Conservation (phyloP, 2,888 invertebrate species). For the Electrophaes corylata region DNA sequence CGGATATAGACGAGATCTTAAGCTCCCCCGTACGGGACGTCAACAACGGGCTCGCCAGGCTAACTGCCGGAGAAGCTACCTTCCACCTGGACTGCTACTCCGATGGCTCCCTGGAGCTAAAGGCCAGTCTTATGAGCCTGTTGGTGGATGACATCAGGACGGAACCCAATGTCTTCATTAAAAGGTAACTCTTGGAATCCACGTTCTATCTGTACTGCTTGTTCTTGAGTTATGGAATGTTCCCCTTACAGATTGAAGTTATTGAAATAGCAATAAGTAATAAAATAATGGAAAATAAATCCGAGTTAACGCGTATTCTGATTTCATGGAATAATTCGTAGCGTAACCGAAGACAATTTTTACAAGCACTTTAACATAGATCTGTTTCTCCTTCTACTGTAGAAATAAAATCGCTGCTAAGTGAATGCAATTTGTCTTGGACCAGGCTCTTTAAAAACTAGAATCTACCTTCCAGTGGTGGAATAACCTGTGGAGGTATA, state of each 20-base stretch:
- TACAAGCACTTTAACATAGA: no score
- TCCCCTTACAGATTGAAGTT: no score
- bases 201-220: neutral
- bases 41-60: slow-evolving; percentile 88
- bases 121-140: slow-evolving; percentile 88
- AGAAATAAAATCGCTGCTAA: no score
- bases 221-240: neutral
- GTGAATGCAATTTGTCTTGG: no score
- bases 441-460: no score
- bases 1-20: slow-evolving; percentile 89
- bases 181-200: slow-evolving; percentile 75
- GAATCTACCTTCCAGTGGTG: no score
- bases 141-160: slow-evolving; percentile 89
- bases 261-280: no score
- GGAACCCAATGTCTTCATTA: slow-evolving; percentile 84
- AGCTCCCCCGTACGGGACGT: slow-evolving; percentile 90
- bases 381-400: no score
- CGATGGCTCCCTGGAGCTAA: slow-evolving; percentile 88
- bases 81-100: slow-evolving; percentile 86
- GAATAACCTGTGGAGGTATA: neutral
- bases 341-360: no score
- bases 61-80: slow-evolving; percentile 88
- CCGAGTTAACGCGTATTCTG: no score
- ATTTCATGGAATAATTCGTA: no score
- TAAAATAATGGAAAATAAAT: no score